These are phyloP conservation scores for Pristis pectinata DNA, from an alignment of 2,797 vertebrate species.

Conservation along the genomic window DNA sequence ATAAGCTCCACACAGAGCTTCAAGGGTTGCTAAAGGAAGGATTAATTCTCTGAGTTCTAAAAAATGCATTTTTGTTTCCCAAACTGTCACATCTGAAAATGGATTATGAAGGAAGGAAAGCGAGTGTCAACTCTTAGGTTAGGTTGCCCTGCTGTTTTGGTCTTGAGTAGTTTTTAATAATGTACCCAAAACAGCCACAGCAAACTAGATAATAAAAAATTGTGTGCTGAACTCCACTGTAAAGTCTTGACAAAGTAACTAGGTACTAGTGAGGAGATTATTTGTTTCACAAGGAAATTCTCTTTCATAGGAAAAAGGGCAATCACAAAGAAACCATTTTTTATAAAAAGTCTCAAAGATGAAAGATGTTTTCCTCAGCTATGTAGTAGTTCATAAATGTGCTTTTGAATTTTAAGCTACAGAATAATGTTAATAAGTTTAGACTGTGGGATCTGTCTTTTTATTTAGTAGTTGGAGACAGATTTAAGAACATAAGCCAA, in stretches of 20 bases:
- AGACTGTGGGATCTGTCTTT: neutral
- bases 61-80: neutral
- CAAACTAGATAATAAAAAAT: neutral
- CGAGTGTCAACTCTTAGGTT: neutral
- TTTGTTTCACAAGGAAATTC: neutral
- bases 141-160: neutral
- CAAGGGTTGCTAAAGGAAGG: neutral
- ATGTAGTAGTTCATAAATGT: neutral
- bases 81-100: neutral
- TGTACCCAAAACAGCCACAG: neutral
- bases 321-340: neutral
- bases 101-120: neutral
- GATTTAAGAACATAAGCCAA: neutral
- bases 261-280: neutral
- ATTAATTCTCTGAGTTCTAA: neutral
- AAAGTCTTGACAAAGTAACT: neutral
- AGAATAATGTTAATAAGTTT: neutral
- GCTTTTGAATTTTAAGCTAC: neutral
- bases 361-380: neutral
- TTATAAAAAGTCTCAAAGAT: neutral
- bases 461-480: neutral
- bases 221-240: neutral
- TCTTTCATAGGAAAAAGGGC: neutral
- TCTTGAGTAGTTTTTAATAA: neutral
- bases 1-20: neutral